Conservation (phyloP, 2,797 vertebrate species). For the Molossus molossus region DNA sequence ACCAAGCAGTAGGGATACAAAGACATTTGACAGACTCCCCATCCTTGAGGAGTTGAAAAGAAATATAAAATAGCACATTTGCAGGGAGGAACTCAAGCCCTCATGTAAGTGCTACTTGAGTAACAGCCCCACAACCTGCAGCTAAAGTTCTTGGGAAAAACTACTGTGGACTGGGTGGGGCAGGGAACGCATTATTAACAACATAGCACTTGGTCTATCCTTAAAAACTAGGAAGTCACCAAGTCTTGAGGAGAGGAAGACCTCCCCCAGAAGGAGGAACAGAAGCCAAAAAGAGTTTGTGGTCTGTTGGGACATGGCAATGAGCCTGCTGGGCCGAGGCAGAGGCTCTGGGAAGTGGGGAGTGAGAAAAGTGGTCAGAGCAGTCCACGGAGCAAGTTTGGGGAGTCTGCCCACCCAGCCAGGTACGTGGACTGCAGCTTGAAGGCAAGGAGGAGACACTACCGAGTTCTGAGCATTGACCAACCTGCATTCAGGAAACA, state of each 20-base stretch:
- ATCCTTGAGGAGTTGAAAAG: background rate
- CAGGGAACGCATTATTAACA: background rate
- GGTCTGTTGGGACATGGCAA: background rate
- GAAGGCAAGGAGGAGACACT: background rate
- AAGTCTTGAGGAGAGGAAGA: background rate
- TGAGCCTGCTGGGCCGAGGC: background rate
- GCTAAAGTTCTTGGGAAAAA: background rate
- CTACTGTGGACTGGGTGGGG: background rate
- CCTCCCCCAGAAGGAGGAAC: background rate
- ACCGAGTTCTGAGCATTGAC: slow-evolving; percentile 10
- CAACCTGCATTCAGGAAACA: background rate
- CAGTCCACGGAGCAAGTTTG: background rate
- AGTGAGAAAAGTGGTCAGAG: background rate
- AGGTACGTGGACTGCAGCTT: background rate
- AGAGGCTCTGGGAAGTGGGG: background rate
- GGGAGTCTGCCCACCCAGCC: background rate
- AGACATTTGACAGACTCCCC: background rate
- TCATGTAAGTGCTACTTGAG: background rate
- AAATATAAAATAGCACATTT: background rate
- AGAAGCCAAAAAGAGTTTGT: background rate
- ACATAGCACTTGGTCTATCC: background rate
- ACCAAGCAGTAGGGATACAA: background rate
- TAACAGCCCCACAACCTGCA: background rate
- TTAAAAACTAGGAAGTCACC: background rate
- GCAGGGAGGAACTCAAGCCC: slow-evolving; percentile 2